A percentile compares a stretch with the other conserved stretches of the same genome.
These are phyloP conservation scores for Microchirus variegatus DNA, from an alignment of 2,797 vertebrate species.

Conservation along the genomic window DNA sequence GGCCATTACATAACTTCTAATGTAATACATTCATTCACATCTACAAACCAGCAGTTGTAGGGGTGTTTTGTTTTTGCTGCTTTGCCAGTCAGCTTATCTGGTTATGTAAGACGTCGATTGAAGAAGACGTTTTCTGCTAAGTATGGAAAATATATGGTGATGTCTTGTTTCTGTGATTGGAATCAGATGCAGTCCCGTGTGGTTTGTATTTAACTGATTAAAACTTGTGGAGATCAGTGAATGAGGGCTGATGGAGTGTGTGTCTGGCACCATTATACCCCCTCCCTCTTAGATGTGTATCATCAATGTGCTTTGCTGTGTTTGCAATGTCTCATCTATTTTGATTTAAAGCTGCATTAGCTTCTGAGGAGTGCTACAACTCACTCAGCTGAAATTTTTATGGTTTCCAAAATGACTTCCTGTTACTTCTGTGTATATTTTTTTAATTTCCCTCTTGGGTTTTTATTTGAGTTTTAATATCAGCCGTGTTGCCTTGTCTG, in stretches of 20 bases:
- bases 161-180: neutral
- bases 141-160: neutral
- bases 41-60: neutral
- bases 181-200: constrained; percentile 20
- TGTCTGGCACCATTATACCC: neutral
- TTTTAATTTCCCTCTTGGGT: neutral
- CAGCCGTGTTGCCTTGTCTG: neutral
- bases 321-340: constrained; percentile 3
- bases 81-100: neutral
- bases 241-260: constrained; percentile 3
- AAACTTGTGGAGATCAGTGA: constrained; percentile 1
- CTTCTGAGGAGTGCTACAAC: neutral
- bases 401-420: constrained; percentile 5
- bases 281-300: neutral
- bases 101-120: neutral
- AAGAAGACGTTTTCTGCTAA: neutral
- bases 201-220: constrained; percentile 7
- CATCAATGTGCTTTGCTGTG: constrained; percentile 20
- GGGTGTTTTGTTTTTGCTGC: neutral
- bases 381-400: neutral
- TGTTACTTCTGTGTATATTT: neutral
- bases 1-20: constrained; percentile 17
- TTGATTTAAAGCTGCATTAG: constrained; percentile 15
- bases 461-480: neutral
- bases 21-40: neutral